phyloP scores from a whole-genome alignment of 2,888 invertebrate species.

The Euplagia quadripunctaria region DNA sequence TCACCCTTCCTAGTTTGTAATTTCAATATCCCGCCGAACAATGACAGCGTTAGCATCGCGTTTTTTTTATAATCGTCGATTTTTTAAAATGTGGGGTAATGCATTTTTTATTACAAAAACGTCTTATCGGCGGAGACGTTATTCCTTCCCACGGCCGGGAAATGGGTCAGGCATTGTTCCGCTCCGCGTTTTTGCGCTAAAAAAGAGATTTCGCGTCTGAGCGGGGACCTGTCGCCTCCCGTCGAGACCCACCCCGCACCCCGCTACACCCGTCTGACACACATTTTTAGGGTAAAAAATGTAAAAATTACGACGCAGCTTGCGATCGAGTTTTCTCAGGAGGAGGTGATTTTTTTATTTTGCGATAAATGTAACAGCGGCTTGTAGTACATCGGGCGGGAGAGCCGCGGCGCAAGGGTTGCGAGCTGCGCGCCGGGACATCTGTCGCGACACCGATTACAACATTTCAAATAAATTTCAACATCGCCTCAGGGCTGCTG shows the following conservation, averaged over 20 bases:
- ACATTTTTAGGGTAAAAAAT: conserved; percentile 84
- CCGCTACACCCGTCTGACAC: conserved; percentile 75
- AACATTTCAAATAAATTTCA: conserved; percentile 68
- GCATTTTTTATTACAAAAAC: conserved; percentile 83
- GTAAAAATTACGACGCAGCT: conserved; percentile 82
- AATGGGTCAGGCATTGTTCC: conserved; percentile 86
- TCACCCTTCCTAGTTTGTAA: conserved; percentile 84
- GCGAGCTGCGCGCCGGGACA: conserved; percentile 55
- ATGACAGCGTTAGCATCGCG: conserved; percentile 72
- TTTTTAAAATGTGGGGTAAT: conserved; percentile 86
- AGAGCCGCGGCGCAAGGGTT: conserved; percentile 63
- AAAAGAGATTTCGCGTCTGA: conserved; percentile 80
- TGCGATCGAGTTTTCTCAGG: conserved; percentile 82
- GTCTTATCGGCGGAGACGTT: conserved; percentile 76
- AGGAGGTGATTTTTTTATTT: conserved; percentile 67
- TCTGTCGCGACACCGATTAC: conserved; percentile 70
- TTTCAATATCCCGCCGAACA: conserved; percentile 81
- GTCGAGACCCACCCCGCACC: conserved; percentile 51
- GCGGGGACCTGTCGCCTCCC: conserved; percentile 75
- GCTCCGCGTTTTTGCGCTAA: conserved; percentile 82
- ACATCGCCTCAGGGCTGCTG: conserved; percentile 46
- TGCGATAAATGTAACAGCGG: conserved; percentile 73
- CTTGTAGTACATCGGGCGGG: conserved; percentile 74
- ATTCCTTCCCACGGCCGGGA: conserved; percentile 87
- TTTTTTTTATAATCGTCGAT: conserved; percentile 73